phyloP scores from a whole-genome alignment of 2,888 invertebrate genomes.

The Glaucopsyche alexis region DNA sequence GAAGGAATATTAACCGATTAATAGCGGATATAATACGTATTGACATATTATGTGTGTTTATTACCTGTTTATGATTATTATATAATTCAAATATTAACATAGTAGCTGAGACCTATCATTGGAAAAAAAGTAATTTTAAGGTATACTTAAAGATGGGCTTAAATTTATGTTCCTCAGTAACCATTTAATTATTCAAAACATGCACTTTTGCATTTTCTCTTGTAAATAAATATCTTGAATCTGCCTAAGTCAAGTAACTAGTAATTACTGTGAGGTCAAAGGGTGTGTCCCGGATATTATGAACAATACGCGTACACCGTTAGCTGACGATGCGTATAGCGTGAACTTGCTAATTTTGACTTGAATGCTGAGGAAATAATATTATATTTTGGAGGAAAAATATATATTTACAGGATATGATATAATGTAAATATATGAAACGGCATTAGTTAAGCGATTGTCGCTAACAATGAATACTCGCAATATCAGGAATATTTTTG shows the following conservation, averaged over 20 bases:
- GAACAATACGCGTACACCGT: slow-evolving; percentile 18
- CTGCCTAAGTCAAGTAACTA: not conserved
- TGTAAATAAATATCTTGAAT: not conserved
- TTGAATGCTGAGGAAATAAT: not conserved
- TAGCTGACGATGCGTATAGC: slow-evolving; percentile 9
- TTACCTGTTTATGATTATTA: not conserved
- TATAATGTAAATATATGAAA: no score
- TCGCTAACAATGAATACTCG: no score
- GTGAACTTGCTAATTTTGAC: not conserved
- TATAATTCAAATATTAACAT: not conserved
- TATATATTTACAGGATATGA: no score
- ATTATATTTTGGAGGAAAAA: not conserved
- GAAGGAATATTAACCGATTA: not conserved
- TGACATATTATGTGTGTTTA: not conserved
- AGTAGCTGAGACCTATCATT: no score
- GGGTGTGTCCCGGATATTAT: slow-evolving; percentile 15
- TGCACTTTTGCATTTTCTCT: slow-evolving; percentile 9
- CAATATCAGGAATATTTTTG: no score
- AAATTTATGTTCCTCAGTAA: no score
- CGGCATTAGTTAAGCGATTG: no score
- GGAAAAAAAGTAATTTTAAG: no score
- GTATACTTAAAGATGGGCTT: no score
- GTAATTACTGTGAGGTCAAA: slow-evolving; percentile 8
- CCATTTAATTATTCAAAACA: not conserved
- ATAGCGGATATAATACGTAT: slow-evolving; percentile 11